Base-by-base conservation (phyloP, 1,140 invertebrate species). In the Eciton burchellii region DNA sequence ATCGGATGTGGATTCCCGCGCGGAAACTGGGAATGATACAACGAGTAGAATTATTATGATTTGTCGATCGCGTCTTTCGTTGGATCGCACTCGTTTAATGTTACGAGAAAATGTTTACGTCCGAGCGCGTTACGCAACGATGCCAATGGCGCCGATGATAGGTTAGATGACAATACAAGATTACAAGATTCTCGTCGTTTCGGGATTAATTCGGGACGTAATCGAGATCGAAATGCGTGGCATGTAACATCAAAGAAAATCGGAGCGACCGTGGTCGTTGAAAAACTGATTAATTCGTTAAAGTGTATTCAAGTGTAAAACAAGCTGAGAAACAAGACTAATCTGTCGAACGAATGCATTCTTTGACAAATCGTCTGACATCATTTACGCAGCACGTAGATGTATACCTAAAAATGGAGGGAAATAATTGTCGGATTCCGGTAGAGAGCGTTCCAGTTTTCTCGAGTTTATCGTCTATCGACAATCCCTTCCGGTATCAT, bases 111-210 rank as follows among this genome's bases (percentile, higher is more conserved):
- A n/a, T n/a, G n/a, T n/a, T n/a, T n/a, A n/a, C n/a, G n/a, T n/a
- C n/a, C n/a, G n/a, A n/a, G 66, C 54, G 66, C 65, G 49, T 68
- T 68, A 68, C 49, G 65, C 49, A 68, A 68, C 5, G 24, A 68
- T 14, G 24, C 16, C 24, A 68, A 68, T 68, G 49, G 65, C 45
- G 65, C 47, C 49, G 49, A 45, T 68, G 49, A 68, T 24, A 49
- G 65, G 43, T 68, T 68, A n/a, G n/a, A 68, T 24, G 43, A 6
- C 65, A 68, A 52, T 29, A 24, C 24, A 68, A 24, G 65, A 68
- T 68, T n/a, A n/a, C 65, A 68, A 68, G 65, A 24, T 68, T 68
- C 24, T 43, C 43, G 49, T 49, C 49, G 21, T 68, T 29, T 68
- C 16, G 49, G 45, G 9, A 19, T 68, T 68, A 68, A 29, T 3